Evolutionary conservation across 1,140 invertebrate genomes (phyloP), one percentile per base, ranked within the genome.

Genomic region (Octopus sinensis): DNA sequence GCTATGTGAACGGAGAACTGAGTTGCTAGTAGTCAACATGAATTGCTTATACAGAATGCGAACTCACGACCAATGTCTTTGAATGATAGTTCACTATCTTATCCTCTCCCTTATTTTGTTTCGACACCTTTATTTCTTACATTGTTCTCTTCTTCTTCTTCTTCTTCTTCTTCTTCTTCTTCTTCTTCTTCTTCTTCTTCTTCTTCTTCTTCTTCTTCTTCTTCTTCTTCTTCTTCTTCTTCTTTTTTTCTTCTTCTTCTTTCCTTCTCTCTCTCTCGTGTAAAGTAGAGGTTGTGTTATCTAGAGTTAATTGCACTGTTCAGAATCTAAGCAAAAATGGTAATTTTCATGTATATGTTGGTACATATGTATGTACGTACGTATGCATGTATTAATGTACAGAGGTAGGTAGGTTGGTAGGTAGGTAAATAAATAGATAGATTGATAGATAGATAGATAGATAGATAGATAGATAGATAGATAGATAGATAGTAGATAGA

Each of bases 131-230:
- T 82, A 81, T n/a, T 79, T 83, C 43, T 76, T 81, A 71, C 80
- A 80, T n/a, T 17, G 51, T 78, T 13, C 77, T 13, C 76, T 73
- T 54, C 79, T 82, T 68, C 79, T 53, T 84, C 71, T 80, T 82
- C 79, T 82, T 83, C 62, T 79, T 79, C 81, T 73, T n/a, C 53
- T 54, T 81, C 85, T 83, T 54, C 82, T 83, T 4, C 75, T 81
- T 78, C 56, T 76, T 71, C 80, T 80, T 17, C 80, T 82, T 76
- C 83, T 83, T 76, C 83, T 81, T 80, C 84, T 84, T 53, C 80
- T 76, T 53, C 6, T 77, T 77, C 81, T 76, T 54, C 78, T 83
- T 71, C 79, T 84, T 53, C 79, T 82, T 73, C 79, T 81, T 80
- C 81, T 79, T 75, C 73, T 82, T 79, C 76, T 83, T 80, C 54